Evolutionary conservation across 2,888 invertebrate genomes (phyloP).

Genomic region (Lochmaea crataegi): DNA sequence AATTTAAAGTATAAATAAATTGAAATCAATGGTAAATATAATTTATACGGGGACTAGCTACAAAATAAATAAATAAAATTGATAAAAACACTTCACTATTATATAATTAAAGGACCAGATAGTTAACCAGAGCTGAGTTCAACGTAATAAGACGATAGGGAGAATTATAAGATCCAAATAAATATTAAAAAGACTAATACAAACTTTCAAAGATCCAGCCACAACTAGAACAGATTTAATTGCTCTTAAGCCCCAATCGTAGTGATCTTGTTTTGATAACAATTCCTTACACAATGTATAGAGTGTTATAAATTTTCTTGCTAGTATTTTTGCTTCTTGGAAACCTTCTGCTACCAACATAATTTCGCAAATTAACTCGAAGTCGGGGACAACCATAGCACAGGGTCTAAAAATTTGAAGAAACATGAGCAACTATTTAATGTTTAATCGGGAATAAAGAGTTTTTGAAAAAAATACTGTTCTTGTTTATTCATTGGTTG

Average conservation of each 20-base stretch:
- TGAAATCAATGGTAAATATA: too few species aligned
- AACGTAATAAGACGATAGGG: too few species aligned
- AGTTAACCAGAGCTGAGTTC: too few species aligned
- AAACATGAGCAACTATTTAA: neutral
- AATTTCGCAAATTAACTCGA: constrained; percentile 96
- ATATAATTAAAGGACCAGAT: too few species aligned
- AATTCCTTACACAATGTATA: constrained; percentile 95
- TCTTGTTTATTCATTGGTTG: too few species aligned
- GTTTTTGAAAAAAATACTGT: too few species aligned
- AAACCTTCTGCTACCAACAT: constrained; percentile 99
- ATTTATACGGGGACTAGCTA: too few species aligned
- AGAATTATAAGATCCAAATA: neutral
- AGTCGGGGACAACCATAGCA: constrained; percentile 98
- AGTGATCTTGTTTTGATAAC: constrained; percentile 95
- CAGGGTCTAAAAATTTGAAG: constrained; percentile 79
- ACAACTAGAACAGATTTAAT: constrained; percentile 97
- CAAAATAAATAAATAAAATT: too few species aligned
- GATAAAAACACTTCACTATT: too few species aligned
- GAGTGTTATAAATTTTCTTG: constrained; percentile 94
- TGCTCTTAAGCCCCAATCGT: constrained; percentile 96
- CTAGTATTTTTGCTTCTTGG: constrained; percentile 91
- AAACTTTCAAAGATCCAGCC: constrained; percentile 92
- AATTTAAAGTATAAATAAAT: too few species aligned
- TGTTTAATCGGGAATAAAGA: neutral
- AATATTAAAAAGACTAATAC: neutral